Base-by-base conservation (phyloP, 2,888 invertebrate species). In the Serripes groenlandicus region DNA sequence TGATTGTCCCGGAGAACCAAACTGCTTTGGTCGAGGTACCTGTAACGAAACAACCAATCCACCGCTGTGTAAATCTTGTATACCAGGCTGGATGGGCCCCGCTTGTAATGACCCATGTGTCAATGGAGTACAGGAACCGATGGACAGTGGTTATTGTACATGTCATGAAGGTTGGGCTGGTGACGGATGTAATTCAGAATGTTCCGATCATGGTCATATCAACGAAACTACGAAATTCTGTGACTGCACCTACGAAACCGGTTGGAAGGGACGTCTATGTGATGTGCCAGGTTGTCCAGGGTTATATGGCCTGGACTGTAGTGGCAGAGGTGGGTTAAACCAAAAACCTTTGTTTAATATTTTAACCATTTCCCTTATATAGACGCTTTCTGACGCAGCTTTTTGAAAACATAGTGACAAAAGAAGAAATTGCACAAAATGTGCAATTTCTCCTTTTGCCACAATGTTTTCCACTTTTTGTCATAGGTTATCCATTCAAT, bases 231-330 rank as follows among this genome's bases (percentile, higher is more conserved):
- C 78, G 15, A 88, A 86, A 1, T 35, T 11, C 26, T 92, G 92
- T 85, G 82, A 76, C 15, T 92, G 92, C 78, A 87, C 88, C 73
- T 92, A 91, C 64, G 87, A 80, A 3, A 78, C 86, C 7, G 92
- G 92, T 18, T 92, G 90, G 90, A 91, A 90, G 72, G 92, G 89
- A 49, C 68, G 64, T 30, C 74, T 91, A 18, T 92, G 92, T 83
- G 91, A 92, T 68, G 86, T 90, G 0, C 90, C 91, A 9, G 92
- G 92, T 23, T 92, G 92, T 70, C 91, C 92, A 56, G 92, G 92
- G 7, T 79, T 92, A 28, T 81, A 78, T 78, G 79, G 85, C 11
- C 35, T 81, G 7, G 91, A 92, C 85, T 92, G 92, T 74, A 91
- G 91, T 74, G 91, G 89, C 7, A 89, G 91, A 89, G 92, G 92